Percentiles rank a stretch among this genome's conserved stretches.
Conservation (phyloP, 2,888 invertebrate species). For the Drosophila mayaguana region DNA sequence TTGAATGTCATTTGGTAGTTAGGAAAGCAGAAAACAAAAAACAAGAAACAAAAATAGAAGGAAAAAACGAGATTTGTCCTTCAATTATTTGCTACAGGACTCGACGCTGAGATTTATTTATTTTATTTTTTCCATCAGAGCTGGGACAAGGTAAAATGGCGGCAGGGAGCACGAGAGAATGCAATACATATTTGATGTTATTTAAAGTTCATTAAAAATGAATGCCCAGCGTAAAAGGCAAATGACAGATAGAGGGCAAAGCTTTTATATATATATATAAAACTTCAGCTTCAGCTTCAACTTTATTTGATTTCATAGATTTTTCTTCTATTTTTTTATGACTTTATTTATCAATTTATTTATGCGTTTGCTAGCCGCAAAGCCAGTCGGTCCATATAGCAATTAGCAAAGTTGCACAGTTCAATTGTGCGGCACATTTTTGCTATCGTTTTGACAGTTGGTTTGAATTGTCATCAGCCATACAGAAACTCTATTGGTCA, state of each 20-base stretch:
- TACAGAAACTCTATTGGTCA: constrained; percentile 12
- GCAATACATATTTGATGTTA: constrained; percentile 60
- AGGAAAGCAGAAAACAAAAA: constrained; percentile 11
- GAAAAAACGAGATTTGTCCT: constrained; percentile 26
- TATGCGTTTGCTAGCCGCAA: constrained; percentile 23
- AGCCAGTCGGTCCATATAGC: constrained; percentile 30
- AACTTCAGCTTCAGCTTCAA: not conserved
- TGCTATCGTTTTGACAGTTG: constrained; percentile 38
- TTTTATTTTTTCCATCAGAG: constrained; percentile 2
- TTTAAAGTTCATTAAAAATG: constrained; percentile 71
- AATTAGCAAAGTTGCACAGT: constrained; percentile 59
- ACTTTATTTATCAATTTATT: constrained; percentile 7
- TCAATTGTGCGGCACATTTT: constrained; percentile 48
- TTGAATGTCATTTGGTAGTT: constrained; percentile 27
- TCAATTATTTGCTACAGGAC: constrained; percentile 48
- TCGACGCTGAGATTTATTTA: constrained; percentile 8
- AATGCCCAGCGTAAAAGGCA: constrained; percentile 21
- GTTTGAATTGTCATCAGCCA: constrained; percentile 40
- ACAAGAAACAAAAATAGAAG: not conserved
- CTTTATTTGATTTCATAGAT: constrained; percentile 9
- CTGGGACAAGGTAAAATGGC: constrained; percentile 6
- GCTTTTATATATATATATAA: not conserved
- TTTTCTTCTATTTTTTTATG: constrained; percentile 2
- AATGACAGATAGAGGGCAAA: constrained; percentile 3
- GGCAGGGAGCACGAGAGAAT: constrained; percentile 11